Evolutionary conservation across 2,888 invertebrate genomes (phyloP).

Genomic region (Eudasyphora cyanicolor): DNA sequence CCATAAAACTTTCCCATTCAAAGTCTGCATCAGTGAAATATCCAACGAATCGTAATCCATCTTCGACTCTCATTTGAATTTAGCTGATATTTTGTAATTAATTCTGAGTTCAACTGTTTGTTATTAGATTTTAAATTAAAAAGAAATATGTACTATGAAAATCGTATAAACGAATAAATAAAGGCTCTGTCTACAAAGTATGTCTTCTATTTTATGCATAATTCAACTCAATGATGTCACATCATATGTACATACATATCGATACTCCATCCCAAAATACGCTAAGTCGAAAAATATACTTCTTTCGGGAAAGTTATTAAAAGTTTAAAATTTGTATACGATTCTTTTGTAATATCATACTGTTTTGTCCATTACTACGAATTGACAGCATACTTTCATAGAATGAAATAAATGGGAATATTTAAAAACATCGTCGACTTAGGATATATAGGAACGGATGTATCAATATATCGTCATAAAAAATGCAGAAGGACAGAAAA

Average conservation of each 20-base stretch:
- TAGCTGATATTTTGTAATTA: slow-evolving; percentile 12
- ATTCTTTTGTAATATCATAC: too few relatives aligned
- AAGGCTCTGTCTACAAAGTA: neutral
- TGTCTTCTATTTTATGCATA: neutral
- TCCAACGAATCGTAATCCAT: slow-evolving; percentile 14
- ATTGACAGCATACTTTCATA: too few relatives aligned
- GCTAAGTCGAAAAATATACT: neutral
- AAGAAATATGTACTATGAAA: slow-evolving; percentile 9
- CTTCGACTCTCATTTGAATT: slow-evolving; percentile 1
- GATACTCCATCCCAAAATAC: too few relatives aligned
- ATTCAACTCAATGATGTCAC: neutral
- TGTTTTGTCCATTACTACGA: too few relatives aligned
- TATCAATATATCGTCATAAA: too few relatives aligned
- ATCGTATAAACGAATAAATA: slow-evolving; percentile 29
- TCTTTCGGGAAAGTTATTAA: neutral
- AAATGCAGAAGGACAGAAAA: too few relatives aligned
- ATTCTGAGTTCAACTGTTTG: slow-evolving; percentile 9
- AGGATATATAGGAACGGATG: too few relatives aligned
- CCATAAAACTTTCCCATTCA: neutral
- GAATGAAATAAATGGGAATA: neutral
- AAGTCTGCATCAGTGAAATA: neutral
- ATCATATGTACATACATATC: too few relatives aligned
- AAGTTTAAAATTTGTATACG: neutral
- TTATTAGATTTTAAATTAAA: slow-evolving; percentile 32
- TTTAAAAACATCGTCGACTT: too few relatives aligned